Percentiles rank a stretch among this genome's conserved stretches.
Conservation (phyloP, 2,888 invertebrate genomes). For the Amphimallon solstitiale region DNA sequence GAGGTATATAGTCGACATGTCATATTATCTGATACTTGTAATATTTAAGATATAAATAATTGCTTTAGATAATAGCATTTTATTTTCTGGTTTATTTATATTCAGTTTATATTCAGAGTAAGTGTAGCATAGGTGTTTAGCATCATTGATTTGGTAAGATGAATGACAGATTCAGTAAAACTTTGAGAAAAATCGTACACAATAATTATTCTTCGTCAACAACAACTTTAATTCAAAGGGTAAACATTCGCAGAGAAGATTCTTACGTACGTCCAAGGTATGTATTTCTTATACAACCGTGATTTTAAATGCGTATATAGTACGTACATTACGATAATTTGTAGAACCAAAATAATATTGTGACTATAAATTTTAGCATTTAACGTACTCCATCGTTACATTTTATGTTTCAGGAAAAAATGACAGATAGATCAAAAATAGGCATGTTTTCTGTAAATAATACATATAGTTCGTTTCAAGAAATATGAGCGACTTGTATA, state of each 20-base stretch:
- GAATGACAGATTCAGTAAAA: constrained; percentile 17
- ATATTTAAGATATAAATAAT: too few species aligned
- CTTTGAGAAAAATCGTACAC: constrained; percentile 7
- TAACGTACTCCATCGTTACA: too few species aligned
- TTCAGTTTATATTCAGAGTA: neutral
- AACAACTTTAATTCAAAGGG: constrained; percentile 11
- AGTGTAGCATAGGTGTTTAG: neutral
- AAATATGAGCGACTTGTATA: too few species aligned
- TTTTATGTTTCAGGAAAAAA: too few species aligned
- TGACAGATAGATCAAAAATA: too few species aligned
- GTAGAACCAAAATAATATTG: too few species aligned
- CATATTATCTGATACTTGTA: too few species aligned
- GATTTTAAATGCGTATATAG: neutral
- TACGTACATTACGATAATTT: too few species aligned
- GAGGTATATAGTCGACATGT: too few species aligned
- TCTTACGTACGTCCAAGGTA: constrained; percentile 11
- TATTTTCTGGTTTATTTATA: constrained; percentile 11
- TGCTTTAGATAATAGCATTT: neutral
- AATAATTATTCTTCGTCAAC: neutral
- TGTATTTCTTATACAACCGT: neutral
- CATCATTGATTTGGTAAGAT: neutral
- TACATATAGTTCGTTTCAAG: too few species aligned
- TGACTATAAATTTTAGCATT: too few species aligned
- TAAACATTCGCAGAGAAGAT: constrained; percentile 15
- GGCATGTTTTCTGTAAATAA: too few species aligned